Conservation (phyloP, 1,140 invertebrate genomes). For the Hypothenemus hampei region DNA sequence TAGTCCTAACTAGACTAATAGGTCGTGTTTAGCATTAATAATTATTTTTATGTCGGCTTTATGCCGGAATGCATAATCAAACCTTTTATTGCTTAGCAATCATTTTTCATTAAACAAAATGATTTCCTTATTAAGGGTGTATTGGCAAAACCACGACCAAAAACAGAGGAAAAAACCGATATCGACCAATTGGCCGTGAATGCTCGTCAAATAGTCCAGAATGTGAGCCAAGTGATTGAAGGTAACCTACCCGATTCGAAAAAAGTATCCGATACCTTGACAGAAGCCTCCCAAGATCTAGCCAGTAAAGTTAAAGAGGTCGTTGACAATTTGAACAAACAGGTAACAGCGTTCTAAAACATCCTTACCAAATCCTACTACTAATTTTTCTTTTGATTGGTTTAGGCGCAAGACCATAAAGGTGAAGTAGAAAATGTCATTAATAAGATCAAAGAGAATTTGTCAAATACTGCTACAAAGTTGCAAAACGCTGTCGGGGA, state of each 20-base stretch:
- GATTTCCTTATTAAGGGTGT: too few relatives aligned
- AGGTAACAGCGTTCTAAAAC: too few relatives aligned
- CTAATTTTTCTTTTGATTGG: too few relatives aligned
- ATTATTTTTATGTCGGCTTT: too few relatives aligned
- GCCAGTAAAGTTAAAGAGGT: constrained; percentile 31
- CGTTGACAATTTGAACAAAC: constrained; percentile 32
- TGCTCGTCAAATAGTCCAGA: constrained; percentile 30
- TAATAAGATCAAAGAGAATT: constrained; percentile 30
- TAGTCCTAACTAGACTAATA: too few relatives aligned
- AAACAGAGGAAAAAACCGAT: constrained; percentile 26
- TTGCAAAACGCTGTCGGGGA: constrained; percentile 32
- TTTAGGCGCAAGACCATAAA: constrained; percentile 32
- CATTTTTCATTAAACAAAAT: too few relatives aligned
- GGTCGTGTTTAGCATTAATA: too few relatives aligned
- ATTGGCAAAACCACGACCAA: constrained; percentile 22
- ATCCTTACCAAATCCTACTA: neutral
- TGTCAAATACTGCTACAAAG: constrained; percentile 27
- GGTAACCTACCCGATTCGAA: constrained; percentile 32
- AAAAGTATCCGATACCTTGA: constrained; percentile 31
- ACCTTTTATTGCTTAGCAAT: too few relatives aligned
- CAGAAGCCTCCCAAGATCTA: constrained; percentile 28
- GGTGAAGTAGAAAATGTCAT: constrained; percentile 34
- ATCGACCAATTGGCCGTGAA: constrained; percentile 31
- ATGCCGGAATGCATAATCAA: too few relatives aligned
- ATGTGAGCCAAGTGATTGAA: constrained; percentile 27